Conservation (phyloP, 2,888 invertebrate genomes). For the Galerucella pusilla region DNA sequence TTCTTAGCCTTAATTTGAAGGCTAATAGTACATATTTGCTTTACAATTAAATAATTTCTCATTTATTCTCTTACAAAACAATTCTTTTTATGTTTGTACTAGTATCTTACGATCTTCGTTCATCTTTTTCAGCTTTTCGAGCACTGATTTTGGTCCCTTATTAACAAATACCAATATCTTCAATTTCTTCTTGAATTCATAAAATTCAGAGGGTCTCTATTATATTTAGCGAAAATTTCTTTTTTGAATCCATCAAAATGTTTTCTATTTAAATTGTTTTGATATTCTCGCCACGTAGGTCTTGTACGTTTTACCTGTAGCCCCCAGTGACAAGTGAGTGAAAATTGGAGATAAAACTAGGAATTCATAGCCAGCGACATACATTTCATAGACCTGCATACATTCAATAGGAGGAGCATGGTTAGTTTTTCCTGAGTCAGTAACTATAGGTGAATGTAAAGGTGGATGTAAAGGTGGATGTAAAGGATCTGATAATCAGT, state of each 20-base stretch:
- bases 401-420: constrained; percentile 15
- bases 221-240: constrained; percentile 83
- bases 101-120: not conserved
- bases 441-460: too few species aligned
- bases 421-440: not conserved
- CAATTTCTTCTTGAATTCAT: constrained; percentile 45
- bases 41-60: not conserved
- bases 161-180: not conserved
- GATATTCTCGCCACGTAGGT: constrained; percentile 88
- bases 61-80: not conserved
- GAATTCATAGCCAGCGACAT: constrained; percentile 88
- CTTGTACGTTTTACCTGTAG: constrained; percentile 81
- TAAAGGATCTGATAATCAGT: too few species aligned
- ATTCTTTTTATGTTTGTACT: not conserved
- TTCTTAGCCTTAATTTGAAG: not conserved
- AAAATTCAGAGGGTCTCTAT: constrained; percentile 74
- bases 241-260: constrained; percentile 86
- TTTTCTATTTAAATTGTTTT: constrained; percentile 84
- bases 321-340: constrained; percentile 92
- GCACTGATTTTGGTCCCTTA: constrained; percentile 6
- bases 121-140: not conserved
- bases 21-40: not conserved
- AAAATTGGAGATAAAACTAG: constrained; percentile 88
- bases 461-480: too few species aligned
- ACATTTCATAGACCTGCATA: constrained; percentile 91